A percentile compares a stretch with the other conserved stretches of the same genome.
phyloP scores from a whole-genome alignment of 2,888 invertebrate species.

The Arrhopalites spinosus region DNA sequence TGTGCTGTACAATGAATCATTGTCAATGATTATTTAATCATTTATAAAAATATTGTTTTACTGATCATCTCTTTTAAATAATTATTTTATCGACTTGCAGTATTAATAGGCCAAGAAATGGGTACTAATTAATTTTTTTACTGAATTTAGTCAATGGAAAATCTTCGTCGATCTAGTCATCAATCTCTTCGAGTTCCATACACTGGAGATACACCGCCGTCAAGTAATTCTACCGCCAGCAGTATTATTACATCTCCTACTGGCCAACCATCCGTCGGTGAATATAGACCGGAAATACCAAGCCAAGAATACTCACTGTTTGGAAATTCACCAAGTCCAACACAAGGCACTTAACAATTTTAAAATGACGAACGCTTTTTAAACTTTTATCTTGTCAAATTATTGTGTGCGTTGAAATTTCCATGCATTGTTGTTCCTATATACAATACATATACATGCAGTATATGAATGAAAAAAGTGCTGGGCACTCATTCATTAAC shows the following conservation, averaged over 20 bases:
- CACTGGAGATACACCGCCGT: conserved; percentile 38
- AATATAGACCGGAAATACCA: too few species aligned
- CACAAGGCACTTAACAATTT: conserved; percentile 20
- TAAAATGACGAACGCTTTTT: background rate
- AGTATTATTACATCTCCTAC: conserved; percentile 23
- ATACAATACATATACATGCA: too few species aligned
- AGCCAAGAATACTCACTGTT: conserved; percentile 51
- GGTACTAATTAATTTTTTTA: too few species aligned
- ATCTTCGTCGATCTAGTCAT: conserved; percentile 45
- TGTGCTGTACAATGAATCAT: too few species aligned
- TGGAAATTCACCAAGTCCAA: conserved; percentile 38
- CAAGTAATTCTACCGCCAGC: conserved; percentile 13
- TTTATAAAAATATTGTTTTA: too few species aligned
- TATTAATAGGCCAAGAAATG: too few species aligned
- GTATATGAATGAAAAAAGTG: background rate
- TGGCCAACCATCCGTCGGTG: conserved; percentile 40
- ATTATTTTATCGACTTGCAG: too few species aligned
- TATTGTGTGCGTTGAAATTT: too few species aligned
- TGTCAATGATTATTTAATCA: too few species aligned
- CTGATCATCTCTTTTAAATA: too few species aligned
- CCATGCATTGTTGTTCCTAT: too few species aligned
- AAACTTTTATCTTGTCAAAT: too few species aligned
- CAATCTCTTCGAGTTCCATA: conserved; percentile 53
- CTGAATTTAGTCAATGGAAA: conserved; percentile 43
- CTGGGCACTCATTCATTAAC: background rate